Evolutionary conservation across 1,140 invertebrate genomes (phyloP), one percentile per base, ranked within the genome.

Genomic region (Diachasma alloeum): DNA sequence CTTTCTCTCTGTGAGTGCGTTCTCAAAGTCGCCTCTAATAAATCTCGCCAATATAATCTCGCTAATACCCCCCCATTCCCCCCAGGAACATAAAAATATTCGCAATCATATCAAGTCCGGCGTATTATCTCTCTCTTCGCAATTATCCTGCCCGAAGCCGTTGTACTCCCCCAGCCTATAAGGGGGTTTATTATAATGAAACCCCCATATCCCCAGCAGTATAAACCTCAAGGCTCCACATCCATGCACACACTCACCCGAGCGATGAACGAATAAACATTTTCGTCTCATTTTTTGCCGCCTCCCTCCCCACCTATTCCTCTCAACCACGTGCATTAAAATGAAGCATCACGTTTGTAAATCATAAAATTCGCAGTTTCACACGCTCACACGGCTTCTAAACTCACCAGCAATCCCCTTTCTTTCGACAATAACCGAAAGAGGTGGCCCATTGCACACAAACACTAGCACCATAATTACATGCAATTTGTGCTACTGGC

Each of bases 291-390:
- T 53, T 53, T 19, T 53, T 19, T 53, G 11, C 10, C 44, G 2
- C 44, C 17, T 59, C 17, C 10, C 17, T 59, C 19, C 0, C 19
- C 59, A 26, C 24, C 22, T 31, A 68, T 48, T 31, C 10, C 36
- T 74, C n/a, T 17, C 24, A 63, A 31, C 2, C 22, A 56, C 24
- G 13, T 26, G 46, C 46, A 78, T 72, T 75, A 78, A 79, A 81
- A 83, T 81, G 80, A 83, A 80, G 76, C 72, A 81, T 83, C 72
- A 22, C 78, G 83, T 81, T 83, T 80, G 81, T 81, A 82, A 83
- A 83, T 83, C 82, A 83, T 83, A 83, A 83, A 84, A 84, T 86
- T 86, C 82, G 80, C 82, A 83, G 84, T 87, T 87, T 86, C 82
- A 83, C 84, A 84, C 83, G 83, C 82, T 86, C 83, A 67, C 72